Evolutionary conservation across 2,797 vertebrate genomes (phyloP).

Genomic region (Eupleurogrammus muticus): DNA sequence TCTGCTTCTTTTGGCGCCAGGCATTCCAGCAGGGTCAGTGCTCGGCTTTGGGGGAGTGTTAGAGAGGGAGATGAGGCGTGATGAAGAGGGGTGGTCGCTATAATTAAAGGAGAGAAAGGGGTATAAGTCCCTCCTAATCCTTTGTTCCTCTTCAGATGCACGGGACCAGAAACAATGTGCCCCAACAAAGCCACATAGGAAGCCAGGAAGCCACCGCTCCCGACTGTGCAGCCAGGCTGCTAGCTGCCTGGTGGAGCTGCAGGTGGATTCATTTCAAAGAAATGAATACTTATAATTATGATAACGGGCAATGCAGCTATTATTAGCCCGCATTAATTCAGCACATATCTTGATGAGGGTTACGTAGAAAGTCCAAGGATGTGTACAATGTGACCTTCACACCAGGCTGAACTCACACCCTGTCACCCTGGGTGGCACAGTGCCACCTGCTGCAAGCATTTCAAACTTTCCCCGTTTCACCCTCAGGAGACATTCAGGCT

Average conservation of each 20-base stretch:
- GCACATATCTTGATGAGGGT: background rate
- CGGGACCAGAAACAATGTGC: conserved; percentile 72
- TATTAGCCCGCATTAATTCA: conserved; percentile 16
- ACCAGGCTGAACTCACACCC: background rate
- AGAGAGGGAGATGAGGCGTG: conserved; percentile 71
- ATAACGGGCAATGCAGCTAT: background rate
- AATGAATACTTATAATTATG: background rate
- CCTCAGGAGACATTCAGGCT: background rate
- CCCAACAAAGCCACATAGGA: conserved; percentile 62
- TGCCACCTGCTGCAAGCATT: conserved; percentile 62
- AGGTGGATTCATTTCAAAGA: conserved; percentile 28
- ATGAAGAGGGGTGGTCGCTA: conserved; percentile 73
- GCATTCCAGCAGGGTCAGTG: conserved; percentile 74
- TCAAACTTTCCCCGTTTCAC: background rate
- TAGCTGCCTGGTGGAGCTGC: conserved; percentile 13
- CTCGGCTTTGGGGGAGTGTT: conserved; percentile 55
- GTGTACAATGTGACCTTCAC: conserved; percentile 21
- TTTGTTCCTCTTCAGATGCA: conserved; percentile 80
- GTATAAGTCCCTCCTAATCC: conserved; percentile 71
- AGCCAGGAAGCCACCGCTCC: conserved; percentile 63
- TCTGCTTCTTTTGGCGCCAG: conserved; percentile 56
- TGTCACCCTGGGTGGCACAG: conserved; percentile 22
- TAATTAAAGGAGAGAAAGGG: conserved; percentile 75
- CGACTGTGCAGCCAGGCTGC: conserved; percentile 35
- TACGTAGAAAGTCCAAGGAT: background rate